Evolutionary conservation across 1,140 invertebrate species (phyloP), one percentile per base, ranked within the genome.

Genomic region (Philopotamus ludificatus): DNA sequence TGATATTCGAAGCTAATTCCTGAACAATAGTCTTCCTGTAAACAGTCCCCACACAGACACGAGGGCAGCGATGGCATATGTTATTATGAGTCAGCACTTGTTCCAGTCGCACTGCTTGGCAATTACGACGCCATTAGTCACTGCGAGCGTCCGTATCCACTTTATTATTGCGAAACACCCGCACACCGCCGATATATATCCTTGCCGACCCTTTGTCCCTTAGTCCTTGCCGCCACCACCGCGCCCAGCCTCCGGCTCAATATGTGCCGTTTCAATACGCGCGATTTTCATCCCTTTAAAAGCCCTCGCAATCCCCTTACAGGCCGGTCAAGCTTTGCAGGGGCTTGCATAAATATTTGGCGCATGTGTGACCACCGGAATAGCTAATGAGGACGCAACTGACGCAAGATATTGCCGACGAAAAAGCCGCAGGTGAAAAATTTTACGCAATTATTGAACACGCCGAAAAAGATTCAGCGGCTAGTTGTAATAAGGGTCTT

Each of bases 71-170:
- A n/a, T 34, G 28, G 28, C 28, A 12, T n/a, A 34, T 4, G 28
- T 34, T 34, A 12, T 34, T 34, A 12, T 34, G 28, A 34, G 28
- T 34, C 28, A 34, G 28, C 28, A 34, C 28, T 34, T 34, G 28
- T 34, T 34, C 28, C 28, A 34, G 28, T 45, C 16, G 41, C 26
- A 20, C 20, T 26, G 28, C 20, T 44, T 55, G 25, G 67, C 59
- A 69, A 69, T 69, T 69, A 66, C 34, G 63, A 20, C 16, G 51
- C 63, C 63, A 69, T 69, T 69, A 69, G 67, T 60, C 61, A 65
- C 62, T 62, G 15, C 15, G 62, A 54, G 42, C 47, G 61, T 39
- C 39, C 18, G 65, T 51, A 54, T 54, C 47, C 55, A 63, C 60
- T 68, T 68, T 68, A 68, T 68, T 68, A 61, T 65, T 61, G 55